Evolutionary conservation across 2,797 vertebrate species (phyloP).

Genomic region (Simalia tracyae): DNA sequence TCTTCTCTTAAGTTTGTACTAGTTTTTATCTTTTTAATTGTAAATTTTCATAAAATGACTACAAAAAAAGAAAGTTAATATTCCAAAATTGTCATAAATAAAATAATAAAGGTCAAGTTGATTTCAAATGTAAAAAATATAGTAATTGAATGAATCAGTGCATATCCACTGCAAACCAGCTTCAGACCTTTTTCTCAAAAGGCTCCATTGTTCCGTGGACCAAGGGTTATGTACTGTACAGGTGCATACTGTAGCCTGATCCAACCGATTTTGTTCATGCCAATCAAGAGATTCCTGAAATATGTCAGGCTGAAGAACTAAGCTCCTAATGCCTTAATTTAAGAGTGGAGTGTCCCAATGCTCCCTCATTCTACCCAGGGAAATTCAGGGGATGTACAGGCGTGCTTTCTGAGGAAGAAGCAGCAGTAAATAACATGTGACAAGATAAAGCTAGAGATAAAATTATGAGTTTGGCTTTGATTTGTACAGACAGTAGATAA

Average conservation of each 20-base stretch:
- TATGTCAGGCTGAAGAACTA: slow-evolving; percentile 22
- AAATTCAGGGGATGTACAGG: slow-evolving; percentile 36
- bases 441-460: slow-evolving; percentile 54
- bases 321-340: slow-evolving; percentile 25
- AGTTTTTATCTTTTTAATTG: not conserved
- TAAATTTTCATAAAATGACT: not conserved
- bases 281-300: slow-evolving; percentile 1
- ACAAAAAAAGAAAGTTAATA: not conserved
- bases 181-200: slow-evolving; percentile 17
- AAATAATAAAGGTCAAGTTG: not conserved
- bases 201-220: slow-evolving; percentile 10
- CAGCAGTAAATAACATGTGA: slow-evolving; percentile 45
- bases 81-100: not conserved
- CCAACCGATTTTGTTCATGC: slow-evolving; percentile 10
- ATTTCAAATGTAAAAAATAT: not conserved
- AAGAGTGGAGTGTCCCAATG: slow-evolving; percentile 29
- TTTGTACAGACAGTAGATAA: slow-evolving; percentile 51
- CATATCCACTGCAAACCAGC: not conserved
- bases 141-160: not conserved
- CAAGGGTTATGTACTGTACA: not conserved
- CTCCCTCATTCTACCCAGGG: slow-evolving; percentile 24
- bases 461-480: slow-evolving; percentile 51
- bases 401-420: slow-evolving; percentile 41
- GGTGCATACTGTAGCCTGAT: slow-evolving; percentile 19
- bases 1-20: not conserved